Evolutionary conservation across 2,113 vertebrate genomes (phyloP).

Genomic region (Cryptomyrus ogoouensis): DNA sequence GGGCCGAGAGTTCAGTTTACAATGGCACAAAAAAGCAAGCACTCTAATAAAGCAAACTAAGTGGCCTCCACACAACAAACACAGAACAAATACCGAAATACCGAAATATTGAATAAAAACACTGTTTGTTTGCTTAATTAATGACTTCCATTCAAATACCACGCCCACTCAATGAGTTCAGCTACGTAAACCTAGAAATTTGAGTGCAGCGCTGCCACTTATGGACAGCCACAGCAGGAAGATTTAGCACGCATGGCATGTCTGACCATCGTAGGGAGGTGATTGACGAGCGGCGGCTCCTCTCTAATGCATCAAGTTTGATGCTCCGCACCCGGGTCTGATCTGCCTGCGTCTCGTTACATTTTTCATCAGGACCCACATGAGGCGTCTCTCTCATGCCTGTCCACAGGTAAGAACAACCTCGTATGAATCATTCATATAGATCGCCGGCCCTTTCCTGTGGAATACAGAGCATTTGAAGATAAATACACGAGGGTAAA

Average conservation of each 20-base stretch:
- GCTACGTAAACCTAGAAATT: background rate
- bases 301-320: background rate
- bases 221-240: background rate
- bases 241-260: background rate
- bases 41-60: background rate
- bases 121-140: background rate
- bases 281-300: background rate
- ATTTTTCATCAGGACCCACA: constrained; percentile 32
- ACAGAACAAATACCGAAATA: background rate
- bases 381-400: constrained; percentile 41
- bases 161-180: background rate
- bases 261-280: background rate
- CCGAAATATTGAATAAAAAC: background rate
- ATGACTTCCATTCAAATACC: background rate
- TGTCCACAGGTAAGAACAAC: constrained; percentile 47
- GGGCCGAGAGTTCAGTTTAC: too few relatives aligned
- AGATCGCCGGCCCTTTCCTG: constrained; percentile 36
- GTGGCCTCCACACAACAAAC: background rate
- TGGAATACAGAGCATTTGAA: constrained; percentile 26
- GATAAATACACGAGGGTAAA: background rate
- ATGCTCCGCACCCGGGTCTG: background rate
- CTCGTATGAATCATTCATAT: background rate
- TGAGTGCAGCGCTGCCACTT: background rate
- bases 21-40: too few relatives aligned
- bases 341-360: background rate